Conservation (phyloP, 2,888 invertebrate species). For the Orthosia gracilis region DNA sequence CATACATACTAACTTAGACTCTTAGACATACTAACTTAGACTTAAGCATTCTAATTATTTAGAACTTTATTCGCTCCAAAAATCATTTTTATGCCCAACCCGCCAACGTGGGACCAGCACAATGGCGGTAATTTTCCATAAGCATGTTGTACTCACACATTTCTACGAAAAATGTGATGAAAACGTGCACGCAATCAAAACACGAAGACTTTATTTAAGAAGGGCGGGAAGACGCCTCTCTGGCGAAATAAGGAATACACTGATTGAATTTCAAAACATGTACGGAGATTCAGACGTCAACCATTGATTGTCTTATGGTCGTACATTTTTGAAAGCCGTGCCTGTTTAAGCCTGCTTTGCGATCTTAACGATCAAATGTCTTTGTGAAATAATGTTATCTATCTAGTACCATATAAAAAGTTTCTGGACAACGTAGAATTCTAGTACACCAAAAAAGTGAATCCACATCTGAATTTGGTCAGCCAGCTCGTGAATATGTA, state of each 20-base stretch:
- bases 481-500: too few species aligned
- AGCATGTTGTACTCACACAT: background rate
- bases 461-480: too few species aligned
- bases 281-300: conserved; percentile 48
- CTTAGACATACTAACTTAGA: background rate
- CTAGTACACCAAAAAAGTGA: too few species aligned
- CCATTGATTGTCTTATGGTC: conserved; percentile 50
- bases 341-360: background rate
- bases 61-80: background rate
- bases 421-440: too few species aligned
- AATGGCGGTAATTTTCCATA: conserved; percentile 33
- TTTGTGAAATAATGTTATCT: too few species aligned
- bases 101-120: conserved; percentile 20
- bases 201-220: conserved; percentile 38
- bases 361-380: too few species aligned
- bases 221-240: conserved; percentile 13
- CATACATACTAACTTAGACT: too few species aligned
- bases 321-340: conserved; percentile 16
- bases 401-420: too few species aligned
- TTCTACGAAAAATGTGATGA: conserved; percentile 16
- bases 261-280: conserved; percentile 59
- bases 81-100: background rate
- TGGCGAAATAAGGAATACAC: conserved; percentile 35
- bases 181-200: conserved; percentile 38
- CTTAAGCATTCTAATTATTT: too few species aligned